Percentiles rank a stretch among this genome's conserved stretches.
These are phyloP conservation scores for Chrysemys picta DNA, from an alignment of 2,113 vertebrate species.

Conservation along the genomic window DNA sequence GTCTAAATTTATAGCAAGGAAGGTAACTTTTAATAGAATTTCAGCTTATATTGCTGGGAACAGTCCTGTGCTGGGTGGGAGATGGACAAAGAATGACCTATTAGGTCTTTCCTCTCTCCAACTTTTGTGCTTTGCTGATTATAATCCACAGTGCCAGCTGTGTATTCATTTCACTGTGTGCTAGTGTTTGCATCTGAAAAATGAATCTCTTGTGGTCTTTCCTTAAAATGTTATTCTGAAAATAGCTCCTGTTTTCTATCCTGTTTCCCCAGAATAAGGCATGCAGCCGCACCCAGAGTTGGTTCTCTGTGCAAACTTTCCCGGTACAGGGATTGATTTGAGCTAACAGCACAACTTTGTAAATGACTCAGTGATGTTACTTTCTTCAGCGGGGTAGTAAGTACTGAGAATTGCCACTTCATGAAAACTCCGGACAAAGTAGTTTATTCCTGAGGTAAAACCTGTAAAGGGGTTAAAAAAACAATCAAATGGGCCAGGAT, in stretches of 20 bases:
- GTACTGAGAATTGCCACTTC: background rate
- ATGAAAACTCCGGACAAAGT: background rate
- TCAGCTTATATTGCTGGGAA: background rate
- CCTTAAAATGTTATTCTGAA: background rate
- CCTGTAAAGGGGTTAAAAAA: background rate
- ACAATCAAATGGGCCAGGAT: background rate
- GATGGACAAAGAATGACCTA: background rate
- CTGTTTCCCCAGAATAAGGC: background rate
- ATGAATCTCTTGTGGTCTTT: background rate
- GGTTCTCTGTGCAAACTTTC: background rate
- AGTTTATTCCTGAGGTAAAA: background rate
- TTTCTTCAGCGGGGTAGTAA: background rate
- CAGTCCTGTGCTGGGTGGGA: background rate
- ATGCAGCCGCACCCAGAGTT: background rate
- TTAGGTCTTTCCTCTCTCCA: background rate
- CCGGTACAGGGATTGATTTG: background rate
- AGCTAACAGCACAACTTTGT: background rate
- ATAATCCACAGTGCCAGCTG: background rate
- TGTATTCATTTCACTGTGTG: fast-evolving
- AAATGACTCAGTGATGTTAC: background rate
- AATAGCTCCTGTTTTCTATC: background rate
- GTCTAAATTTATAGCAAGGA: background rate
- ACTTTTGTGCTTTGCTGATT: background rate
- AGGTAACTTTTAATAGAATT: background rate
- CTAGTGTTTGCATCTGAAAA: background rate